phyloP scores from a whole-genome alignment of 1,140 invertebrate species.

The Lineus longissimus region DNA sequence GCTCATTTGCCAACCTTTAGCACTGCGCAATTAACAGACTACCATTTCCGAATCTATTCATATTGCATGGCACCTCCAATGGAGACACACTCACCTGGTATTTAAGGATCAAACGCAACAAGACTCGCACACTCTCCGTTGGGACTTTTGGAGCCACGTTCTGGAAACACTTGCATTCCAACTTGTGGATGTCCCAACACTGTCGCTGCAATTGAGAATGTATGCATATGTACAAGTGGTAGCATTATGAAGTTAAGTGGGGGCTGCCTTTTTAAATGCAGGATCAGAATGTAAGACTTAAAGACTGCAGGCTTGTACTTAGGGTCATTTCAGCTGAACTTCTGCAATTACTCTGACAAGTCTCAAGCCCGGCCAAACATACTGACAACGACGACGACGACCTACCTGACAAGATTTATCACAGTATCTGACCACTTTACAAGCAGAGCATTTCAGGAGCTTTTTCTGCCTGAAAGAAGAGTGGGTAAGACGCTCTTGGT shows the following conservation, averaged over 20 bases:
- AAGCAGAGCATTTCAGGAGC: slow-evolving; percentile 8
- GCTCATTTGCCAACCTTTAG: too few relatives aligned
- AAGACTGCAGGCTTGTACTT: too few relatives aligned
- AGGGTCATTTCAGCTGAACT: too few relatives aligned
- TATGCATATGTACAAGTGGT: background rate
- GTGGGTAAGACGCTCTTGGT: too few relatives aligned
- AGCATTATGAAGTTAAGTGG: background rate
- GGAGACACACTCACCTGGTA: background rate
- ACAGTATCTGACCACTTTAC: slow-evolving; percentile 9
- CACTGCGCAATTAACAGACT: too few relatives aligned
- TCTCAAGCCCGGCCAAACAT: background rate
- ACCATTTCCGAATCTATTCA: too few relatives aligned
- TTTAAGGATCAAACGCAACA: slow-evolving; percentile 4
- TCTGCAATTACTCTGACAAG: background rate
- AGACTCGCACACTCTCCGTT: slow-evolving; percentile 13
- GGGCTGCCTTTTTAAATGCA: background rate
- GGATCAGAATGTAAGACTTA: too few relatives aligned
- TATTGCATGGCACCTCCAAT: too few relatives aligned
- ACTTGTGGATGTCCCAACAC: slow-evolving; percentile 8
- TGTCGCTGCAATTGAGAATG: background rate
- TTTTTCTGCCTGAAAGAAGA: background rate
- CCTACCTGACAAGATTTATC: slow-evolving; percentile 12
- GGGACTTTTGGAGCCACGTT: slow-evolving; percentile 10
- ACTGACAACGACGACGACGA: background rate
- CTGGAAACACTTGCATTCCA: slow-evolving; percentile 9